Conservation (phyloP, 1,140 invertebrate species). For the Belonocnema kinseyi region DNA sequence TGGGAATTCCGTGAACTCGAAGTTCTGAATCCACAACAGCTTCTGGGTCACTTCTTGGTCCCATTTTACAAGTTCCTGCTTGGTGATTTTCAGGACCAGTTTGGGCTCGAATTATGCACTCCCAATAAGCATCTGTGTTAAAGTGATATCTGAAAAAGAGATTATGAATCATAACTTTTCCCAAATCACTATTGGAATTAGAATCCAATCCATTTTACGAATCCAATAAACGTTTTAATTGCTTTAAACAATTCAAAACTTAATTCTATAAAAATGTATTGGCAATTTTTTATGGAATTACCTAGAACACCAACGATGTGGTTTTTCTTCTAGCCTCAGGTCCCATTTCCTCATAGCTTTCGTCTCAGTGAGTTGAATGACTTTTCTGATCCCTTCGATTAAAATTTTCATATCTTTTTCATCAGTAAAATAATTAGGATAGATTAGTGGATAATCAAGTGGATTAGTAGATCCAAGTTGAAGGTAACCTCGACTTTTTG, state of each 20-base stretch:
- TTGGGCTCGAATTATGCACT: constrained; percentile 69
- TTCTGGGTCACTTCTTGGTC: constrained; percentile 58
- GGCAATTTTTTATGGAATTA: constrained; percentile 40
- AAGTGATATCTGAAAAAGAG: constrained; percentile 64
- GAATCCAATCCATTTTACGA: not conserved
- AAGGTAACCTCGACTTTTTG: constrained; percentile 63
- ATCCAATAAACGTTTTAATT: constrained; percentile 37
- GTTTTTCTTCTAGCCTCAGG: constrained; percentile 65
- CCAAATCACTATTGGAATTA: not conserved
- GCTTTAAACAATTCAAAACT: not conserved
- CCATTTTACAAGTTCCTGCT: constrained; percentile 78
- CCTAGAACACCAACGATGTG: constrained; percentile 62
- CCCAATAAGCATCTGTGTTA: constrained; percentile 76
- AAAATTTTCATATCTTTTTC: constrained; percentile 73
- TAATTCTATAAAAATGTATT: not conserved
- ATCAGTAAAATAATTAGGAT: constrained; percentile 81
- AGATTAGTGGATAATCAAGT: constrained; percentile 79
- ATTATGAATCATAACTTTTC: constrained; percentile 43
- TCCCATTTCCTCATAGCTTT: constrained; percentile 73
- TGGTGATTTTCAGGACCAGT: constrained; percentile 75
- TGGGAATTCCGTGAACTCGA: constrained; percentile 71
- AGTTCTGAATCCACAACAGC: constrained; percentile 77
- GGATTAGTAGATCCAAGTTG: constrained; percentile 77
- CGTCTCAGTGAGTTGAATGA: constrained; percentile 67
- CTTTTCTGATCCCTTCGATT: constrained; percentile 73